These are phyloP conservation scores for Alosa sapidissima DNA, from an alignment of 2,797 vertebrate species.

Conservation along the genomic window DNA sequence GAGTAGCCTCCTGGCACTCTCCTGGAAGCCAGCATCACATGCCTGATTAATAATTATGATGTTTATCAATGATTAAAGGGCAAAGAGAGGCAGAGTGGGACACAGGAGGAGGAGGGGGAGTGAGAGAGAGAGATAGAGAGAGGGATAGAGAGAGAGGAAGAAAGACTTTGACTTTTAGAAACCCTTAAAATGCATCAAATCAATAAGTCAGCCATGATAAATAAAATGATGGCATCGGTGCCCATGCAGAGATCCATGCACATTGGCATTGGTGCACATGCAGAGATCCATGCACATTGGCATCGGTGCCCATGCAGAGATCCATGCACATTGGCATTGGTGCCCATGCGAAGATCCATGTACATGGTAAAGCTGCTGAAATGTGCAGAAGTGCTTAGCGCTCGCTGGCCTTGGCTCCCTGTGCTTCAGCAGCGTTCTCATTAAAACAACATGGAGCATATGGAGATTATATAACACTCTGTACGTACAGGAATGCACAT, in stretches of 20 bases:
- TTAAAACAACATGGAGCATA: neutral
- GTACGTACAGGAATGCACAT: neutral
- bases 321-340: too few species aligned
- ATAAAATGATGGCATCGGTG: too few species aligned
- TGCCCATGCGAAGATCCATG: neutral
- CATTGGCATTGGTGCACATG: neutral
- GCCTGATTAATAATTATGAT: conserved; percentile 25
- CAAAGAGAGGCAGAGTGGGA: neutral
- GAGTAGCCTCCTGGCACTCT: neutral
- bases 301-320: too few species aligned
- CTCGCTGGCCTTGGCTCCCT: neutral
- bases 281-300: neutral
- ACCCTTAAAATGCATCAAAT: neutral
- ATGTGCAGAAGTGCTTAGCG: neutral
- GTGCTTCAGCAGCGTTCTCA: neutral
- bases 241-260: too few species aligned
- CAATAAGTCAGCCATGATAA: too few species aligned
- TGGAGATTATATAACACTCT: conserved; percentile 4
- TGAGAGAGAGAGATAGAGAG: neutral
- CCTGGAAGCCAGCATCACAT: neutral
- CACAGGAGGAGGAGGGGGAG: neutral
- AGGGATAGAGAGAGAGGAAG: neutral
- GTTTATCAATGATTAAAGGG: conserved; percentile 14
- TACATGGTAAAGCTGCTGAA: neutral
- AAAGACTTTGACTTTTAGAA: neutral